Base-by-base conservation (phyloP, 2,888 invertebrate species). In the Lymantria monacha region DNA sequence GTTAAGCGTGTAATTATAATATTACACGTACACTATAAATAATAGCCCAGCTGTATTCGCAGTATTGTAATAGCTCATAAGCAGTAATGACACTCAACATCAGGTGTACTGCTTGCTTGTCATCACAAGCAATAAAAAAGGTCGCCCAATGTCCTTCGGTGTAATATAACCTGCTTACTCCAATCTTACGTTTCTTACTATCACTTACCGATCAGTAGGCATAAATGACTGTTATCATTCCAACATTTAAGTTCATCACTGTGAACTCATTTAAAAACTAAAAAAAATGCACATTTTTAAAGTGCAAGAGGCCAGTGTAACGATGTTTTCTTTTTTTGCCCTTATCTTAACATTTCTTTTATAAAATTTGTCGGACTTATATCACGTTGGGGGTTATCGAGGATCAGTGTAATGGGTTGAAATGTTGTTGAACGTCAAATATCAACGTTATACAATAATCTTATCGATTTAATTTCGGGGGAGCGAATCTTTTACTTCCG, bases 391-490 rank as follows among this genome's bases (percentile, higher is more conserved):
- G 44, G 46, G 49, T 53, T 69, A 68, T 69, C 63, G 33, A 30
- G 53, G 60, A 64, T 69, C 72, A 55, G 44, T 40, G 49, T 62
- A 66, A 69, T 63, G 69, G 55, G 63, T n/a, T 50, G 57, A 58
- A 53, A 57, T 56, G 54, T 55, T 38, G 33, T 57, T n/a, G 53
- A 42, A 44, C 54, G 48, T 44, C 38, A 41, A 51, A 61, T 55
- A 63, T 61, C 59, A 59, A 42, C 42, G 57, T 72, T 70, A 65
- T 59, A 69, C 66, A 73, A 72, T 70, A 61, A 70, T 69, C 55
- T 74, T 75, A 74, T 76, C 74, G 64, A 59, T 53, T 60, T 44
- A 58, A 62, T 63, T 65, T 72, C 58, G 58, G 61, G 59, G 55
- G 55, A 57, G 46, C 47, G 51, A 67, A 63, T 63, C 58, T 57